phyloP scores from a whole-genome alignment of 1,140 invertebrate genomes.

The Olivierus martensii region DNA sequence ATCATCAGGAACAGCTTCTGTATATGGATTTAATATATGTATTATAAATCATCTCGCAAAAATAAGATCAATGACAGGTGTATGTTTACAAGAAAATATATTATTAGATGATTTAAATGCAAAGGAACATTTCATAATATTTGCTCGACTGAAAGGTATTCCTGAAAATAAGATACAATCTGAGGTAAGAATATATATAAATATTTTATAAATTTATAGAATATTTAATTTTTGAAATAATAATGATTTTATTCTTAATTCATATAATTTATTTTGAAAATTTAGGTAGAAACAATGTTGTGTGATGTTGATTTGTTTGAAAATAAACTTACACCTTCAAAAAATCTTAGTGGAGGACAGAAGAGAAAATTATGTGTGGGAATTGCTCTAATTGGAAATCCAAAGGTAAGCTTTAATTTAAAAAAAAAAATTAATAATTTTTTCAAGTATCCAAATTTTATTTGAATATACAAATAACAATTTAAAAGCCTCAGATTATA shows the following conservation, averaged over 20 bases:
- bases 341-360: constrained; percentile 69
- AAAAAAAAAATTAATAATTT: no score
- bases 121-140: not conserved
- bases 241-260: no score
- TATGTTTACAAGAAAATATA: not conserved
- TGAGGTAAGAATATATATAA: no score
- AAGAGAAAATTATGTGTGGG: constrained; percentile 73
- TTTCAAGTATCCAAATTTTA: no score
- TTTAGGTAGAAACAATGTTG: constrained; percentile 20
- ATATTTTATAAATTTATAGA: no score
- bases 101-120: not conserved
- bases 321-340: constrained; percentile 48
- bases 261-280: not conserved
- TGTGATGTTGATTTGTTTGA: constrained; percentile 37
- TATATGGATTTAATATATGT: not conserved
- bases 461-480: no score
- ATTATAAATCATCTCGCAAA: not conserved
- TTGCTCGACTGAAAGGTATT: not conserved
- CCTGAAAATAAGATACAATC: no score
- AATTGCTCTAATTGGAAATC: constrained; percentile 62
- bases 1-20: not conserved
- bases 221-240: no score
- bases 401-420: constrained; percentile 27
- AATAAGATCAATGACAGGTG: not conserved
- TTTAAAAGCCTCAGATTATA: no score